Evolutionary conservation across 2,888 invertebrate species (phyloP).

Genomic region (Trachelus iudaicus): DNA sequence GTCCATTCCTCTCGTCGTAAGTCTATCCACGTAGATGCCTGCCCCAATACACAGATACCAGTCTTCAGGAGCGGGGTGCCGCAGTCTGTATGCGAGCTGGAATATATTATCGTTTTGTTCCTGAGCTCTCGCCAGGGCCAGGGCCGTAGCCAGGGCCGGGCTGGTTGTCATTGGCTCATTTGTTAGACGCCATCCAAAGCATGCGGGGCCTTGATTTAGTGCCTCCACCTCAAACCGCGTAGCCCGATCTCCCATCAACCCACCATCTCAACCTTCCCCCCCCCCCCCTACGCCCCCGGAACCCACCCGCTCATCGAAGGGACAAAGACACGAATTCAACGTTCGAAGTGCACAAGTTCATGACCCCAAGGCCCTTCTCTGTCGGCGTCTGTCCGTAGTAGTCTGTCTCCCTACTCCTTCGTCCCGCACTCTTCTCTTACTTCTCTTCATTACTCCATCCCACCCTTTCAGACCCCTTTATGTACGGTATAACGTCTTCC

Average conservation of each 20-base stretch:
- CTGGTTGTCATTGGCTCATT: constrained; percentile 66
- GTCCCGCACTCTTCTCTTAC: constrained; percentile 19
- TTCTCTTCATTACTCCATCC: constrained; percentile 20
- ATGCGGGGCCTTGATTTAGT: constrained; percentile 66
- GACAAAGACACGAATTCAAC: constrained; percentile 56
- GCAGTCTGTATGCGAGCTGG: constrained; percentile 41
- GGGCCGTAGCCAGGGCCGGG: constrained; percentile 45
- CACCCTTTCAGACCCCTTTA: constrained; percentile 20
- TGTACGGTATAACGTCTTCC: constrained; percentile 31
- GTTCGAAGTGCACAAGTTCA: constrained; percentile 48
- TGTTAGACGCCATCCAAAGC: constrained; percentile 66
- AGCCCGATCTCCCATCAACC: constrained; percentile 13
- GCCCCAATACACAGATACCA: background rate
- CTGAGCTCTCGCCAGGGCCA: constrained; percentile 41
- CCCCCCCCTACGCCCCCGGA: constrained; percentile 11
- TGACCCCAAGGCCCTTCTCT: constrained; percentile 32
- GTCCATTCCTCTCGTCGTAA: background rate
- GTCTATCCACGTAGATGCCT: background rate
- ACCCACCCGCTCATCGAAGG: constrained; percentile 44
- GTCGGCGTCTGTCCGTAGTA: background rate
- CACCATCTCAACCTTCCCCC: constrained; percentile 20
- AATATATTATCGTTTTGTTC: constrained; percentile 66
- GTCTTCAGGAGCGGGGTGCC: background rate
- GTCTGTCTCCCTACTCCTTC: constrained; percentile 20
- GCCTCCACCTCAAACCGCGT: constrained; percentile 57